Evolutionary conservation across 2,797 vertebrate species (phyloP).

Genomic region (Helostoma temminkii): DNA sequence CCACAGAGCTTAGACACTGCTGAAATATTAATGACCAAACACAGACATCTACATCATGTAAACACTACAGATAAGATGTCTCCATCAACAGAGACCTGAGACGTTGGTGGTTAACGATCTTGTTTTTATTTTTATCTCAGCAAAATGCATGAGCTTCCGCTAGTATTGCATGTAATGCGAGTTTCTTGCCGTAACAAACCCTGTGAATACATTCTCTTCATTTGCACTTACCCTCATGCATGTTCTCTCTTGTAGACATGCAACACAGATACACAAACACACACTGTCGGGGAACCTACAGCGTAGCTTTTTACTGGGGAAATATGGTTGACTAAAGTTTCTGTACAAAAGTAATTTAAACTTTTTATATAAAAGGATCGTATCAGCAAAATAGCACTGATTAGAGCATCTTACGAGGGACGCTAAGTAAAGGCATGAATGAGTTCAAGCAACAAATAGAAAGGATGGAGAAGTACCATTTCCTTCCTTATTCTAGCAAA

Average conservation of each 20-base stretch:
- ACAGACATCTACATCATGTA: conserved; percentile 68
- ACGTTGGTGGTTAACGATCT: conserved; percentile 45
- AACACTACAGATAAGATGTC: conserved; percentile 68
- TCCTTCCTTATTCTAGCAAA: neutral
- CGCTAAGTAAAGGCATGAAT: conserved; percentile 65
- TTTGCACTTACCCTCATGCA: neutral
- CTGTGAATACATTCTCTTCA: neutral
- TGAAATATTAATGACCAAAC: conserved; percentile 72
- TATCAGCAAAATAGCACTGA: conserved; percentile 61
- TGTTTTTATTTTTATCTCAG: conserved; percentile 56
- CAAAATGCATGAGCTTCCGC: conserved; percentile 27
- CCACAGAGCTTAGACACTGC: conserved; percentile 43
- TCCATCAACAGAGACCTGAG: conserved; percentile 44
- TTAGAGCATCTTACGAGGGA: conserved; percentile 41
- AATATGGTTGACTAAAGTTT: conserved; percentile 57
- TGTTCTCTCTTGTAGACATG: neutral
- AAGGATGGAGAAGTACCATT: conserved; percentile 10
- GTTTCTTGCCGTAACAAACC: conserved; percentile 25
- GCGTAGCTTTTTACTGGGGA: conserved; percentile 40
- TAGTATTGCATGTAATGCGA: conserved; percentile 26
- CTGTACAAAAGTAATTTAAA: conserved; percentile 68
- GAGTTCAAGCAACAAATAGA: conserved; percentile 47
- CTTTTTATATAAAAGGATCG: conserved; percentile 52
- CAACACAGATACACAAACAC: conserved; percentile 4
- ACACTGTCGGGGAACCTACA: conserved; percentile 8